phyloP scores from a whole-genome alignment of 2,113 vertebrate species.

The Serilophus lunatus region DNA sequence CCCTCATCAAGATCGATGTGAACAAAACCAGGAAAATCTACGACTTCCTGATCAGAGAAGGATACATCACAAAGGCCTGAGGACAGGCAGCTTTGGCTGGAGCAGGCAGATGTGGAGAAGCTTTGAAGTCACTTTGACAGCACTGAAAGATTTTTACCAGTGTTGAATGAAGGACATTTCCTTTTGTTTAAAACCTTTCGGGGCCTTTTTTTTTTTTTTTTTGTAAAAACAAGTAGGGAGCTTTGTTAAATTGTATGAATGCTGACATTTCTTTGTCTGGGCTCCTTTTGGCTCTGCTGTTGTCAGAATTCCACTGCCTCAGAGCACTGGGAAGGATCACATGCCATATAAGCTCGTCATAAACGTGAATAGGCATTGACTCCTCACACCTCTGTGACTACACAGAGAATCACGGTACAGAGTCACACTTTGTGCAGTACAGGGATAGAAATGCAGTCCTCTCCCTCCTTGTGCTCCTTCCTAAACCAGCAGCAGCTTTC shows the following conservation, averaged over 20 bases:
- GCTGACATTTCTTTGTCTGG: slow-evolving; percentile 6
- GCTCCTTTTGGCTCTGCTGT: slow-evolving; percentile 21
- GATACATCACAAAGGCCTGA: slow-evolving; percentile 93
- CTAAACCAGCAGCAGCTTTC: not conserved
- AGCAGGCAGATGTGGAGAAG: not conserved
- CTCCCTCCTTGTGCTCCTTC: not conserved
- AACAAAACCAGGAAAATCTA: slow-evolving; percentile 99
- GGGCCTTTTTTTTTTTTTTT: not conserved
- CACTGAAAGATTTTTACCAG: not conserved
- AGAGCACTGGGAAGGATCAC: not conserved
- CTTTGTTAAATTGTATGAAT: slow-evolving; percentile 20
- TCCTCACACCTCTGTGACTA: slow-evolving; percentile 28
- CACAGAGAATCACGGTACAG: not conserved
- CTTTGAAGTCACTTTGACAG: not conserved
- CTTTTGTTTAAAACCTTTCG: not conserved
- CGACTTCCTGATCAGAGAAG: slow-evolving; percentile 96
- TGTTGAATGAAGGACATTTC: slow-evolving; percentile 35
- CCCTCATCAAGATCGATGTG: slow-evolving; percentile 99
- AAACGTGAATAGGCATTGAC: slow-evolving; percentile 46
- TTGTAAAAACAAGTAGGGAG: slow-evolving; percentile 3
- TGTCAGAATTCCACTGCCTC: slow-evolving; percentile 10
- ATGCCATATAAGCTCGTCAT: slow-evolving; percentile 19
- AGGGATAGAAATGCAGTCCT: not conserved
- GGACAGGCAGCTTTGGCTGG: not conserved
- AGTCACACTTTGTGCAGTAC: not conserved